Base-by-base conservation (phyloP, 1,140 invertebrate genomes). In the Leptonema lineaticorne region DNA sequence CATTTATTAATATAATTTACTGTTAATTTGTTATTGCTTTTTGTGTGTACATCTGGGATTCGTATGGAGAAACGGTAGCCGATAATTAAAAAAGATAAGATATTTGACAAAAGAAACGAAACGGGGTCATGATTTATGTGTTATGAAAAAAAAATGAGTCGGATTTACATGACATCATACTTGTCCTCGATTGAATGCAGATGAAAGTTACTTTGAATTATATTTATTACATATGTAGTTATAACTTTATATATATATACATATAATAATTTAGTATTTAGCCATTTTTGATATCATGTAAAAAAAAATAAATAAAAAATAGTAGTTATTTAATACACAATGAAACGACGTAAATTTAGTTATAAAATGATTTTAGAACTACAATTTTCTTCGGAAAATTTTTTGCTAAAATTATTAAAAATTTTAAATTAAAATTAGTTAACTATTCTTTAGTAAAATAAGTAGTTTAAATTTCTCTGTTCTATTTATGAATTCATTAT, bases 1-100 rank as follows among this genome's bases (percentile, higher is more conserved):
- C 62, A 64, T 64, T 64, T 64, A 64, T 64, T 64, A 46, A 63
- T 63, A 64, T 64, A 64, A 64, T 64, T 64, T 64, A 64, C 62
- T 64, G 62, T 64, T 64, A 64, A 64, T 64, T 64, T 64, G 62
- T 64, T 64, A 64, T 64, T 64, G 37, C 62, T 64, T 45, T 29
- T 64, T 45, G 62, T 24, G 45, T 24, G 37, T 27, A 8, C 30
- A 27, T 41, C 50, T 45, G 59, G 18, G 62, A 20, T 26, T 64
- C 29, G 18, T 27, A 29, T 37, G 4, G 41, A 26, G 16, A 64
- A 50, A 50, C 62, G 62, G 62, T 64, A 64, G 62, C 62, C 46
- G 62, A 64, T 64, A 64, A 64, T 64, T 64, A 64, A 64, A n/a
- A n/a, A 64, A 64, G 59, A 63, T 63, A 63, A 63, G 59, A 27